A percentile compares a stretch with the other conserved stretches of the same genome.
Evolutionary conservation across 37 sponge, comb jelly and placozoan species (phyloP).

Genomic region (Chondrosia reniformis): DNA sequence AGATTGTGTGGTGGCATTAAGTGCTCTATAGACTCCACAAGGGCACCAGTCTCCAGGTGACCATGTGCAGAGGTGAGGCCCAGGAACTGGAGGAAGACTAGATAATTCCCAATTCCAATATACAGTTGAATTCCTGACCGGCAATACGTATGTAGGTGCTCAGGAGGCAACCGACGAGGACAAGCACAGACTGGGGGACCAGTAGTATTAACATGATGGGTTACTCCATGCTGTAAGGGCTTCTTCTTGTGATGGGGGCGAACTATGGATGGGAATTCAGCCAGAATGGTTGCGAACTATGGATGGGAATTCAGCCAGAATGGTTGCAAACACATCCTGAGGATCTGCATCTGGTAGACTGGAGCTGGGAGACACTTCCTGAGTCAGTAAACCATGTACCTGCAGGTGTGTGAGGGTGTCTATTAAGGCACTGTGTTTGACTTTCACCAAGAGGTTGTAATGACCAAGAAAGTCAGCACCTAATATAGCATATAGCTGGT

Average conservation of each 20-base stretch:
- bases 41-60: slow-evolving; percentile 69
- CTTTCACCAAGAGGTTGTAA: too few species aligned
- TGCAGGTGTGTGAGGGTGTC: too few species aligned
- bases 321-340: too few species aligned
- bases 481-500: too few species aligned
- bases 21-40: slow-evolving; percentile 71
- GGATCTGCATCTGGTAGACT: too few species aligned
- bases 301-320: too few species aligned
- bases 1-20: slow-evolving; percentile 49
- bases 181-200: slow-evolving; percentile 49
- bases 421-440: too few species aligned
- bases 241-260: background rate
- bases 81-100: slow-evolving; percentile 30
- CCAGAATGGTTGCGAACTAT: too few species aligned
- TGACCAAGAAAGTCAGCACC: too few species aligned
- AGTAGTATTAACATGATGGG: slow-evolving; percentile 39
- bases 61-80: slow-evolving; percentile 47
- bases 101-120: slow-evolving; percentile 39
- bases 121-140: slow-evolving; percentile 31
- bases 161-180: slow-evolving; percentile 43
- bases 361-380: too few species aligned
- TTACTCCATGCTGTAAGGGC: background rate
- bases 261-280: background rate
- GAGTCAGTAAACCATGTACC: too few species aligned
- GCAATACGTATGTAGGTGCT: slow-evolving; percentile 27